These are phyloP conservation scores for Melinaea marsaeus DNA, from an alignment of 2,888 invertebrate genomes.

Conservation along the genomic window DNA sequence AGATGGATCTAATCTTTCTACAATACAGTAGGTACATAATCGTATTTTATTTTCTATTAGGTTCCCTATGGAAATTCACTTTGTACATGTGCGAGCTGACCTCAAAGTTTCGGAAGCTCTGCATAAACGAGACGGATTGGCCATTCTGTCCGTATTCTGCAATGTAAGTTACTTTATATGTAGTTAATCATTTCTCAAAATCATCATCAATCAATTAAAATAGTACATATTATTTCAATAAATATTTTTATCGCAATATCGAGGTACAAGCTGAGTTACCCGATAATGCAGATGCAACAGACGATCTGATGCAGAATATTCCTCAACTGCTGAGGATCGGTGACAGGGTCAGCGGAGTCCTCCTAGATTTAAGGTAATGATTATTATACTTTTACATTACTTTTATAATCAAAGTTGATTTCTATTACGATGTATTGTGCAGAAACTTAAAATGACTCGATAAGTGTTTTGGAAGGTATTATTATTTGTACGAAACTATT, in stretches of 20 bases:
- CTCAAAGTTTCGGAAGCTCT: conserved; percentile 51
- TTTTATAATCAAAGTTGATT: too few relatives aligned
- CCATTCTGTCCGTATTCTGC: conserved; percentile 60
- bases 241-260: too few relatives aligned
- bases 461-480: too few relatives aligned
- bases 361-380: conserved; percentile 54
- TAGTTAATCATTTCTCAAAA: conserved; percentile 2
- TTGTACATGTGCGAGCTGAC: conserved; percentile 59
- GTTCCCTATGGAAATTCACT: conserved; percentile 65
- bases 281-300: conserved; percentile 37
- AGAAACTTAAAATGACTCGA: too few relatives aligned
- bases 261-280: conserved; percentile 51
- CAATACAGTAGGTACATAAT: not conserved
- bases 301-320: conserved; percentile 51
- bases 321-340: conserved; percentile 49
- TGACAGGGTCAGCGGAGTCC: conserved; percentile 50
- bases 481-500: too few relatives aligned
- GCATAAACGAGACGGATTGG: conserved; percentile 51
- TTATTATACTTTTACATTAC: too few relatives aligned
- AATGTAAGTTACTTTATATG: conserved; percentile 44
- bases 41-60: conserved; percentile 35
- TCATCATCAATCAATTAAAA: not conserved
- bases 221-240: too few relatives aligned
- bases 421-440: too few relatives aligned
- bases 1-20: not conserved